Base-by-base conservation (phyloP, 2,888 invertebrate genomes). In the Polymixis lichenea region DNA sequence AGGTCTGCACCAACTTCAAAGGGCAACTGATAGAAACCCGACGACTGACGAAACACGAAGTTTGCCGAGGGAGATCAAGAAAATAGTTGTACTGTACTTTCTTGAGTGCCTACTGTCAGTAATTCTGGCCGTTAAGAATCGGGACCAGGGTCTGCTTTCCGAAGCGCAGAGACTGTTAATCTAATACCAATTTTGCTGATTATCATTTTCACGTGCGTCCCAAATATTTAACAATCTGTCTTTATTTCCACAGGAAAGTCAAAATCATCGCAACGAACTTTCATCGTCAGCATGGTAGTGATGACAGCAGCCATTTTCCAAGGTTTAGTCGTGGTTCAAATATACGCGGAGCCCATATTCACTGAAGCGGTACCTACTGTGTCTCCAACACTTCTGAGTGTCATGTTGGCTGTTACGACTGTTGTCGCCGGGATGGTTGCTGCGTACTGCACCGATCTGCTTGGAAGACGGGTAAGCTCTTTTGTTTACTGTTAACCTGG, bases 271-370 rank as follows among this genome's bases (percentile, higher is more conserved):
- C 93, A 93, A 0, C 89, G 88, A 4, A 93, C 93, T 0, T 80
- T 95, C 22, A 22, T 88, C 4, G 82, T 94, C 0, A 84, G 85
- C 3, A 51, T 94, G 0, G 83, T 87, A 0, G 81, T 95, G 5
- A 88, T 91, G 76, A 92, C 93, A 0, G 85, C 92, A 0, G 86
- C 92, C 22, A 90, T 93, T 22, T 94, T 94, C 87, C 95, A 95
- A 92, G 95, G 95, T 0, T 74, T 95, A 0, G 88, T 94, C 0
- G 92, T 92, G 0, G 86, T 95, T 0, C 94, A 95, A 80, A 95
- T 95, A 46, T 95, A 94, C 77, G 95, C 95, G 0, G 92, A 91
- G 17, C 94, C 94, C 0, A 75, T 95, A 53, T 95, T 95, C 78
- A 78, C 80, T 0, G 89, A 93, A 67, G 94, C 94, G 0, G 88